Conservation (phyloP, 2,797 vertebrate species). For the Danio aesculapii region DNA sequence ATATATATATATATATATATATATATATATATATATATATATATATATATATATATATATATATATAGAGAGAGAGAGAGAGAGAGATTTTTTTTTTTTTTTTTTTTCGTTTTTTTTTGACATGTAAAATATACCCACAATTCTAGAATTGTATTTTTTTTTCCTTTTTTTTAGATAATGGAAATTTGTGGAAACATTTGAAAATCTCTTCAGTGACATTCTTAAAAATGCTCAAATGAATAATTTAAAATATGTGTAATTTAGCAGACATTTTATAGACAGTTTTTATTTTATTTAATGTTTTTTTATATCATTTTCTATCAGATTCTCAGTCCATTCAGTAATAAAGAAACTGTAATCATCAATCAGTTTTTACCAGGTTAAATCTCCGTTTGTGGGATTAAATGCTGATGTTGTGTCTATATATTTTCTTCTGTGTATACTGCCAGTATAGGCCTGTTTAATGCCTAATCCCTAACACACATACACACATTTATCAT, state of each 20-base stretch:
- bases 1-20: too few species aligned
- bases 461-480: background rate
- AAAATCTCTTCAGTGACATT: background rate
- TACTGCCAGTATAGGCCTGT: background rate
- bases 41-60: too few species aligned
- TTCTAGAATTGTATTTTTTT: background rate
- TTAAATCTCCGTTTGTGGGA: background rate
- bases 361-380: background rate
- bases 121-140: too few species aligned
- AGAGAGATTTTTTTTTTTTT: too few species aligned
- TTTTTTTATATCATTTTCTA: background rate
- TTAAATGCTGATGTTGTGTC: background rate
- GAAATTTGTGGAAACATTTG: background rate
- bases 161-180: background rate
- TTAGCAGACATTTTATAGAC: background rate
- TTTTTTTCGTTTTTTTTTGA: too few species aligned
- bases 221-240: background rate
- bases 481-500: background rate
- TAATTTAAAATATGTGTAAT: background rate
- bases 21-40: too few species aligned
- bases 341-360: background rate
- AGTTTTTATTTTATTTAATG: background rate
- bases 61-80: too few species aligned
- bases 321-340: background rate
- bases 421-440: background rate